Percentiles rank a stretch among this genome's conserved stretches.
phyloP scores from a whole-genome alignment of 1,140 invertebrate species.

The Homalodisca vitripennis region DNA sequence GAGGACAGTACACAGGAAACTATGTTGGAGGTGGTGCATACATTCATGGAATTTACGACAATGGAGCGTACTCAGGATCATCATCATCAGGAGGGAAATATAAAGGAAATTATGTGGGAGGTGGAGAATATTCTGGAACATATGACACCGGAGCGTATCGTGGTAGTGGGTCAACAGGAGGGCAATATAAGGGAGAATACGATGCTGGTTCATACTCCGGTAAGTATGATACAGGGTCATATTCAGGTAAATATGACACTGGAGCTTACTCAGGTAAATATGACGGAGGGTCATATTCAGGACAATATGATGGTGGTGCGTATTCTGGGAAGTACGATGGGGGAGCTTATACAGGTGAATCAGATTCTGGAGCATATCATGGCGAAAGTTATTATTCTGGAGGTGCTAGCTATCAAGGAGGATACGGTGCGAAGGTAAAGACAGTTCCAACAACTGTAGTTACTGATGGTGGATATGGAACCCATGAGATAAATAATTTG shows the following conservation, averaged over 20 bases:
- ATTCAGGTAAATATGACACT: conserved; percentile 19
- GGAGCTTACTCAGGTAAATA: conserved; percentile 30
- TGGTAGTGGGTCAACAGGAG: background rate
- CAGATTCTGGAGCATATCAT: conserved; percentile 5
- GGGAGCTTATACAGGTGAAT: conserved; percentile 17
- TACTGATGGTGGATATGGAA: background rate
- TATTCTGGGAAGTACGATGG: conserved; percentile 14
- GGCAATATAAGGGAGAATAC: conserved; percentile 5
- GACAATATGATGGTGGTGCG: conserved; percentile 6
- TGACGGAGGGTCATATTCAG: conserved; percentile 17
- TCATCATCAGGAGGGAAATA: conserved; percentile 17
- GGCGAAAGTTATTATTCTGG: background rate
- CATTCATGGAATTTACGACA: conserved; percentile 10
- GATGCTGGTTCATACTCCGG: conserved; percentile 23
- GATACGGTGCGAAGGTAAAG: background rate
- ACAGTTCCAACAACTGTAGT: background rate
- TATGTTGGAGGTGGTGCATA: conserved; percentile 21
- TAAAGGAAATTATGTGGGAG: conserved; percentile 6
- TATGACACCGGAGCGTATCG: conserved; percentile 16
- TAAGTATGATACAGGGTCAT: conserved; percentile 12
- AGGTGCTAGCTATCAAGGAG: conserved; percentile 3
- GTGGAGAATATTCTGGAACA: conserved; percentile 27
- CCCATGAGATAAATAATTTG: background rate
- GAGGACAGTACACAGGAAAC: conserved; percentile 19
- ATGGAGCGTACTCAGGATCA: conserved; percentile 31